A percentile compares a stretch with the other conserved stretches of the same genome.
Evolutionary conservation across 1,140 invertebrate species (phyloP).

Genomic region (Elysia chlorotica): DNA sequence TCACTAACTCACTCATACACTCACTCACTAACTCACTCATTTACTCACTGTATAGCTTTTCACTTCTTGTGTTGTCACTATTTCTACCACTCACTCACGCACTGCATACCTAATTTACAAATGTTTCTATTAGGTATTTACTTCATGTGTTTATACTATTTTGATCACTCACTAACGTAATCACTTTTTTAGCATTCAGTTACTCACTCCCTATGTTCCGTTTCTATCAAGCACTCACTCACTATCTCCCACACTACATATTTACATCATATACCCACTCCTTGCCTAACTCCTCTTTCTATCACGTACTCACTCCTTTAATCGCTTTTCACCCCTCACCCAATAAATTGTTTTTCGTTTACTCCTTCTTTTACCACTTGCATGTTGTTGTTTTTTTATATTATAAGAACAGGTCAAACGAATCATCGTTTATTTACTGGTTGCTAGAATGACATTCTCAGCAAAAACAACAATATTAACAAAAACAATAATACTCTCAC

Average conservation of each 20-base stretch:
- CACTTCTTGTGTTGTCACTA: neutral
- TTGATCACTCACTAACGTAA: too few relatives aligned
- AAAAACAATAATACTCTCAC: neutral
- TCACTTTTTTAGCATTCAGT: neutral
- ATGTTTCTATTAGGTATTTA: neutral
- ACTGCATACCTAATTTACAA: neutral
- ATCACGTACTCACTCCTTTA: neutral
- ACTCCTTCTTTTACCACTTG: neutral
- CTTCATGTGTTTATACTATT: neutral
- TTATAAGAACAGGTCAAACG: neutral
- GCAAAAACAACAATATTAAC: neutral
- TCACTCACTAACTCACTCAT: neutral
- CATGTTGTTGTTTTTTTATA: neutral
- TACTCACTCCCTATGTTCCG: neutral
- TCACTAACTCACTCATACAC: neutral
- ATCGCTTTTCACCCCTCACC: neutral
- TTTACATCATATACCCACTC: neutral
- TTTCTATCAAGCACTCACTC: neutral
- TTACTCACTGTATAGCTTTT: neutral
- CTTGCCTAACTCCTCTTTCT: neutral
- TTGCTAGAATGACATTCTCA: neutral
- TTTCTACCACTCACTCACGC: neutral
- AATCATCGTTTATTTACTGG: neutral
- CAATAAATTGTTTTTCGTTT: neutral
- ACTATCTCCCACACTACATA: neutral